Evolutionary conservation across 2,113 vertebrate genomes (phyloP).

Genomic region (Rhinolophus sinicus): DNA sequence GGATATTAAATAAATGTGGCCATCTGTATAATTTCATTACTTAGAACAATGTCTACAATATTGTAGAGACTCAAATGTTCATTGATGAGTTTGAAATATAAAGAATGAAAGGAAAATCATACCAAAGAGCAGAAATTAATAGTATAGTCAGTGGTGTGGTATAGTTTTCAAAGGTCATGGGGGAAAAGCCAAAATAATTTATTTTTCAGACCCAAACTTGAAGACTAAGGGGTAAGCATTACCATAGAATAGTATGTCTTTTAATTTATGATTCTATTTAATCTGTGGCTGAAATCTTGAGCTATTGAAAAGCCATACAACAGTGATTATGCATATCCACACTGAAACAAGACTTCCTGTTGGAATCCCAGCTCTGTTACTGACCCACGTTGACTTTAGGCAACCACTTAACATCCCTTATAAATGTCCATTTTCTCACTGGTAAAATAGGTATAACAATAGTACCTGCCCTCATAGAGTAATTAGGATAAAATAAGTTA

Average conservation of each 20-base stretch:
- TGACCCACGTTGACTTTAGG: background rate
- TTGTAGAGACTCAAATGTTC: background rate
- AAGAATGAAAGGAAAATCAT: background rate
- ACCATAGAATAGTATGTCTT: background rate
- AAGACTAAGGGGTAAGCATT: background rate
- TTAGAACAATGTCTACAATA: conserved; percentile 5
- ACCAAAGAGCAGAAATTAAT: background rate
- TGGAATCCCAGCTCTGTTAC: background rate
- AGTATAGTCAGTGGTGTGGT: background rate
- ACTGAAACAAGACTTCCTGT: background rate
- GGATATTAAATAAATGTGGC: background rate
- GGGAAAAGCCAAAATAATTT: conserved; percentile 26
- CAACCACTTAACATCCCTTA: background rate
- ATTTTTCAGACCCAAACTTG: conserved; percentile 19
- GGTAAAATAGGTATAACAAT: background rate
- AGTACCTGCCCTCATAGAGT: background rate
- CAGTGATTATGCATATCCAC: background rate
- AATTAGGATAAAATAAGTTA: background rate
- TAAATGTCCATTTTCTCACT: background rate
- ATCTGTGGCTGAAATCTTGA: conserved; percentile 42
- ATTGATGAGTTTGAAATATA: background rate
- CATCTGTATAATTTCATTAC: background rate
- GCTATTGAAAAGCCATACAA: background rate
- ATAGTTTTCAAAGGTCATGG: background rate
- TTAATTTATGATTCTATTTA: background rate